Evolutionary conservation across 2,113 vertebrate genomes (phyloP).

Genomic region (Mionectes macconnelli): DNA sequence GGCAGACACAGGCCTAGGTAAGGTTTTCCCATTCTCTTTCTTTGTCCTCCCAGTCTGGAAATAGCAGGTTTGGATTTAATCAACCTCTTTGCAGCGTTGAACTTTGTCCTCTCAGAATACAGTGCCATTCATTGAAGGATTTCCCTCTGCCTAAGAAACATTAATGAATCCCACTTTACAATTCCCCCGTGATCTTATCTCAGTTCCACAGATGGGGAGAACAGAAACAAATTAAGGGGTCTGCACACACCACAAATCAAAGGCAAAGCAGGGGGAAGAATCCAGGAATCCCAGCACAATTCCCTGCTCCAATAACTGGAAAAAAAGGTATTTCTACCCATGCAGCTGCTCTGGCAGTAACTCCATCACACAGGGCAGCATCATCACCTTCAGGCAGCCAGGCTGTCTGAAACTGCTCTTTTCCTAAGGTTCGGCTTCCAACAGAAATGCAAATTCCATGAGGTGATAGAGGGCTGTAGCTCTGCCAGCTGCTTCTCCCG

Average conservation of each 20-base stretch:
- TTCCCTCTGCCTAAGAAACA: conserved; percentile 52
- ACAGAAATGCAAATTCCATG: background rate
- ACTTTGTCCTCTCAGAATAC: conserved; percentile 46
- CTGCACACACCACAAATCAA: conserved; percentile 43
- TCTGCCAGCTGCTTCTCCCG: background rate
- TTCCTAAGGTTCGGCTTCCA: background rate
- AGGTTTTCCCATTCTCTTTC: background rate
- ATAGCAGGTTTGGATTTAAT: conserved; percentile 42
- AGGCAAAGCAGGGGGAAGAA: background rate
- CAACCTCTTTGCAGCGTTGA: conserved; percentile 12
- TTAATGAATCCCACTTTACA: conserved; percentile 23
- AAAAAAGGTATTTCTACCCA: background rate
- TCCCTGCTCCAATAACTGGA: background rate
- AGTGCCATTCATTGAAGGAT: conserved; percentile 22
- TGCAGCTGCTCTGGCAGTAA: background rate
- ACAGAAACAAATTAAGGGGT: conserved; percentile 32
- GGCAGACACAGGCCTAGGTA: background rate
- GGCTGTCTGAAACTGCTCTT: background rate
- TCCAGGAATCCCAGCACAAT: background rate
- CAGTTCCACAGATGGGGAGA: conserved; percentile 36
- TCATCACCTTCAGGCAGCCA: background rate
- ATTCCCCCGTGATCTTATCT: conserved; percentile 46
- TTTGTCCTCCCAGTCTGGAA: background rate
- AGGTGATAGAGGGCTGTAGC: background rate
- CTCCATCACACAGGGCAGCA: background rate